Evolutionary conservation across 1,140 invertebrate genomes (phyloP), one percentile per base, ranked within the genome.

Genomic region (Drosophila pseudoobscura): DNA sequence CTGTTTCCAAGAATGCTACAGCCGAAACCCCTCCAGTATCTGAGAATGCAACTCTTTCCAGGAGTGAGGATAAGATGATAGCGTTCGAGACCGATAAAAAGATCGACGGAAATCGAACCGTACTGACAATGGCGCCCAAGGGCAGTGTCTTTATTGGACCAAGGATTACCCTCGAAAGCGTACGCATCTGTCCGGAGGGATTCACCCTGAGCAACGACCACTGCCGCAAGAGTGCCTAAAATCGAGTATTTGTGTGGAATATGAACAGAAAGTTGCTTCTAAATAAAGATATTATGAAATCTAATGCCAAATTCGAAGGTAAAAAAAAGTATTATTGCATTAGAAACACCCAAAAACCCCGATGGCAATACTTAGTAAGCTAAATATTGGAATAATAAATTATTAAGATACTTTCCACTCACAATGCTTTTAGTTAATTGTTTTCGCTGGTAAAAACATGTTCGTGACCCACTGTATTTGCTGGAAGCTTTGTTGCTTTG

Each of bases 171-270:
- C 66, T 87, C 24, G 82, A 82, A 7, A 51, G 78, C 2, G 6
- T 62, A 6, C 51, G 15, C 11, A 43, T 55, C 5, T 87, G 82
- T 43, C 47, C 39, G 3, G 50, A 62, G 1, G 82, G 82, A 0
- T 68, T 43, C 3, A 75, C 46, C 5, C 29, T 68, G n/a, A 62
- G 46, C 7, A 50, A 26, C 1, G 41, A 9, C 11, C 63, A 71
- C 45, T 87, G 82, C 46, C 82, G 75, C 7, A 78, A 78, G 29
- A 41, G 31, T 35, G 78, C 66, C 22, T 79, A 59, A 13, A 20
- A 17, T 5, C 2, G 0, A 0, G 3, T 7, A 1, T 31, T 31
- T 31, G 8, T 31, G 3, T 31, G 2, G 24, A 26, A 26, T 26
- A 26, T 26, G 4, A 5, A 5, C 24, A 26, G 24, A 65, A 20